A percentile compares a stretch with the other conserved stretches of the same genome.
Evolutionary conservation across 2,888 invertebrate species (phyloP).

Genomic region (Carcina quercana): DNA sequence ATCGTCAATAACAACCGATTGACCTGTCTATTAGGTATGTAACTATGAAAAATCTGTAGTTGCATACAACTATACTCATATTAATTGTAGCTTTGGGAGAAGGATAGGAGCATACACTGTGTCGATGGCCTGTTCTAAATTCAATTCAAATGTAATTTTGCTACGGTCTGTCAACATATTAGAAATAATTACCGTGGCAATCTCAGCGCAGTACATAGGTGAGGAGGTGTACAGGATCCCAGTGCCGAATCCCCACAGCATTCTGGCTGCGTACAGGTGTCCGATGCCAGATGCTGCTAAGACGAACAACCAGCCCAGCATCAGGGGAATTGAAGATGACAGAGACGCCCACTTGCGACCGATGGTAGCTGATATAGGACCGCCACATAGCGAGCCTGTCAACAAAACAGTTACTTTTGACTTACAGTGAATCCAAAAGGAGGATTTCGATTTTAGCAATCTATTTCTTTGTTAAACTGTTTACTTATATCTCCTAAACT

Average conservation of each 20-base stretch:
- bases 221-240: conserved; percentile 82
- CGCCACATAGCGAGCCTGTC: conserved; percentile 80
- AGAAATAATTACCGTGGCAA: conserved; percentile 76
- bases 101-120: neutral
- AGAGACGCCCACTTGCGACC: conserved; percentile 82
- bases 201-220: conserved; percentile 92
- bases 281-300: conserved; percentile 64
- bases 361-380: conserved; percentile 76
- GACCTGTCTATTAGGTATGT: no score
- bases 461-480: no score
- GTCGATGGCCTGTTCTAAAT: neutral
- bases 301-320: conserved; percentile 80
- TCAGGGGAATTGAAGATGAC: conserved; percentile 77
- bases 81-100: neutral
- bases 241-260: conserved; percentile 77
- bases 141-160: neutral
- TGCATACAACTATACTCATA: no score
- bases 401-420: neutral
- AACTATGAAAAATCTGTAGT: no score
- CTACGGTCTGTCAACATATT: neutral
- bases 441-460: no score
- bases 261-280: conserved; percentile 71
- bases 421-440: neutral
- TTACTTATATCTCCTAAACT: neutral
- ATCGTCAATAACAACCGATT: no score